These are phyloP conservation scores for Phaedon cochleariae DNA, from an alignment of 2,888 invertebrate species.

Conservation along the genomic window DNA sequence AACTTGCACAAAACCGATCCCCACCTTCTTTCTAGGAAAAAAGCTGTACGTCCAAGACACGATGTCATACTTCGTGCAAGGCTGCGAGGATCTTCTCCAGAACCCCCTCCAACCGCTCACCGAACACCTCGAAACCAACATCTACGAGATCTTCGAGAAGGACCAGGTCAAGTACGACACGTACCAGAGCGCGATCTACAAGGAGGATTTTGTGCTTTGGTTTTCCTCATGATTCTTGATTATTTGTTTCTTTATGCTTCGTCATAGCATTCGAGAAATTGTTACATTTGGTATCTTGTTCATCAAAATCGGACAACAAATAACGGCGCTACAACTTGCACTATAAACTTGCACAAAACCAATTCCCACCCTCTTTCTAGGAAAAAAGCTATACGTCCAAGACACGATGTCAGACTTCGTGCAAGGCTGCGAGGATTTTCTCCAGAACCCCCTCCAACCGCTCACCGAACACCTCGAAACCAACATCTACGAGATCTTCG, in stretches of 20 bases:
- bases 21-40: too few relatives aligned
- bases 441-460: conserved; percentile 93
- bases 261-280: too few relatives aligned
- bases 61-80: conserved; percentile 57
- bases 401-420: conserved; percentile 57
- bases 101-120: conserved; percentile 91
- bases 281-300: too few relatives aligned
- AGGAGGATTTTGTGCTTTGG: too few relatives aligned
- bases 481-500: conserved; percentile 95
- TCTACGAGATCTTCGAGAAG: conserved; percentile 96
- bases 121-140: conserved; percentile 94
- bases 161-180: conserved; percentile 95
- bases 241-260: too few relatives aligned
- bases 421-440: conserved; percentile 83
- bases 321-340: too few relatives aligned
- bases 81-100: conserved; percentile 92
- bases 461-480: conserved; percentile 95
- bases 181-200: conserved; percentile 84
- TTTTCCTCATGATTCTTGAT: too few relatives aligned
- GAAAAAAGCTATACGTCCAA: conserved; percentile 57
- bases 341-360: too few relatives aligned
- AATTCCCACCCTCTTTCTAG: conserved; percentile 38
- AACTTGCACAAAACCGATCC: too few relatives aligned
- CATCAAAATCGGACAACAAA: too few relatives aligned
- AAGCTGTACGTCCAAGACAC: conserved; percentile 55